These are phyloP conservation scores for Papilio elwesi DNA, from an alignment of 2,888 invertebrate genomes.

Conservation along the genomic window DNA sequence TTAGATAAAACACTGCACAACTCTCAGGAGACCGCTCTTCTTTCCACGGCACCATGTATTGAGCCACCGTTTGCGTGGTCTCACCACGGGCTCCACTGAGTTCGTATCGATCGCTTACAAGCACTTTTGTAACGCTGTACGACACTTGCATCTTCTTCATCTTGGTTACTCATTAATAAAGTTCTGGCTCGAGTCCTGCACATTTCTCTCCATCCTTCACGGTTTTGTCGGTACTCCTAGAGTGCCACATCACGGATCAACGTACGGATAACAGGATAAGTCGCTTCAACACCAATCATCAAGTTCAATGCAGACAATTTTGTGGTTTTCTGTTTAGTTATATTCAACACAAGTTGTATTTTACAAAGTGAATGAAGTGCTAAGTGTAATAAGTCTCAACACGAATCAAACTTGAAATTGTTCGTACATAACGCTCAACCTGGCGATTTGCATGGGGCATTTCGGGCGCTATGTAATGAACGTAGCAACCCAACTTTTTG, in stretches of 20 bases:
- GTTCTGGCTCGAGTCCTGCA: background rate
- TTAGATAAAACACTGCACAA: slow-evolving; percentile 32
- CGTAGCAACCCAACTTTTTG: slow-evolving; percentile 33
- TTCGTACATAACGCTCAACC: slow-evolving; percentile 40
- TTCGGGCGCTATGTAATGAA: slow-evolving; percentile 38
- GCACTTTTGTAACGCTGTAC: slow-evolving; percentile 28
- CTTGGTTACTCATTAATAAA: too few species aligned
- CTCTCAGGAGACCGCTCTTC: slow-evolving; percentile 40
- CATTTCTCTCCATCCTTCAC: background rate
- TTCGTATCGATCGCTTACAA: slow-evolving; percentile 39
- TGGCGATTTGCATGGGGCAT: slow-evolving; percentile 43
- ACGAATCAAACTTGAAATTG: slow-evolving; percentile 40
- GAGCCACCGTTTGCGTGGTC: slow-evolving; percentile 39
- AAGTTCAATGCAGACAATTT: slow-evolving; percentile 36
- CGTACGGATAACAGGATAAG: slow-evolving; percentile 39
- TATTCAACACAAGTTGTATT: slow-evolving; percentile 37
- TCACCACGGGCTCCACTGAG: slow-evolving; percentile 36
- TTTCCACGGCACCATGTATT: slow-evolving; percentile 44
- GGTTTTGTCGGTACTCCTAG: background rate
- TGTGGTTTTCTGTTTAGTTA: slow-evolving; percentile 40
- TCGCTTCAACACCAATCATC: slow-evolving; percentile 35
- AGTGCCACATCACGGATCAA: slow-evolving; percentile 38
- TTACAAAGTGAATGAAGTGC: slow-evolving; percentile 6
- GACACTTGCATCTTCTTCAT: background rate
- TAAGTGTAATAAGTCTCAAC: slow-evolving; percentile 31